phyloP scores from a whole-genome alignment of 2,797 vertebrate species.

The Tachyglossus aculeatus region DNA sequence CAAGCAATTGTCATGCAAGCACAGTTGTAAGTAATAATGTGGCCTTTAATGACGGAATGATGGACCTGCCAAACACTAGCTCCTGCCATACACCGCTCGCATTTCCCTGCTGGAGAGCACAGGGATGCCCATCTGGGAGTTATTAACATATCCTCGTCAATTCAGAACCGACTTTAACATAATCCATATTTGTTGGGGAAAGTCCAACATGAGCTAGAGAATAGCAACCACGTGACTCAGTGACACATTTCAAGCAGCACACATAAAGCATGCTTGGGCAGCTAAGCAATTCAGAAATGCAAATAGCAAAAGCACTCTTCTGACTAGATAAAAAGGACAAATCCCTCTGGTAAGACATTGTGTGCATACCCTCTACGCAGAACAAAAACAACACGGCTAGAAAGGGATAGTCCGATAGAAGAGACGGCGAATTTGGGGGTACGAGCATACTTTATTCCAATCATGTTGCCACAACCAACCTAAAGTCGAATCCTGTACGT shows the following conservation, averaged over 20 bases:
- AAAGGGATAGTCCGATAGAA: conserved; percentile 44
- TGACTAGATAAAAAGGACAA: conserved; percentile 92
- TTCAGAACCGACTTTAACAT: conserved; percentile 97
- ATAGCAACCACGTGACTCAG: conserved; percentile 86
- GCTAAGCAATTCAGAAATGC: conserved; percentile 98
- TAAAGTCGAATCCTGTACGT: conserved; percentile 30
- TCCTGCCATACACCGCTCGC: conserved; percentile 88
- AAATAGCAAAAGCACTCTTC: conserved; percentile 85
- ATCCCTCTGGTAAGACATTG: conserved; percentile 92
- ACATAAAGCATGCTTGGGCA: conserved; percentile 93
- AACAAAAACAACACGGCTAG: conserved; percentile 51
- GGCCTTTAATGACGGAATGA: conserved; percentile 99
- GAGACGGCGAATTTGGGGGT: conserved; percentile 7
- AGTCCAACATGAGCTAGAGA: conserved; percentile 90
- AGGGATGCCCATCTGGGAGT: conserved; percentile 95
- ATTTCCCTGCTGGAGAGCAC: conserved; percentile 86
- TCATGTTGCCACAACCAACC: conserved; percentile 35
- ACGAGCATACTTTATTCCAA: conserved; percentile 43
- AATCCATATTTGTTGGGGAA: conserved; percentile 99
- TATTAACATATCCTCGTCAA: conserved; percentile 99
- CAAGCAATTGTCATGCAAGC: conserved; percentile 97
- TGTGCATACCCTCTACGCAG: conserved; percentile 68
- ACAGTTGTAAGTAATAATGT: conserved; percentile 99
- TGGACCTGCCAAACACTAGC: conserved; percentile 98
- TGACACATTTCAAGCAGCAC: conserved; percentile 92